Conservation (phyloP, 2,113 vertebrate species). For the Proterorhinus semilunaris region DNA sequence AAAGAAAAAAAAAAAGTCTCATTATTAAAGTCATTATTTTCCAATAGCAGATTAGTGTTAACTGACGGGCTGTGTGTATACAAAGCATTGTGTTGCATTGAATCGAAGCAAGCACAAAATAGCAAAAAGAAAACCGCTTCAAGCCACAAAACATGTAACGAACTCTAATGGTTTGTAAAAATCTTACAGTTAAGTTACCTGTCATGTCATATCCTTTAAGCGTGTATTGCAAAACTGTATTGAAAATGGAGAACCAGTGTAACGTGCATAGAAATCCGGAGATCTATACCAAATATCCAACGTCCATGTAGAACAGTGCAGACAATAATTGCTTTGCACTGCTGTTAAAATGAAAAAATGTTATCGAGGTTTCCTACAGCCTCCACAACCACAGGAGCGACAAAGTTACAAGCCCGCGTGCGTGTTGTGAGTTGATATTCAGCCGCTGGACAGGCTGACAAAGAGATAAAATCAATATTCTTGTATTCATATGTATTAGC, state of each 20-base stretch:
- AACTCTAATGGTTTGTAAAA: too few species aligned
- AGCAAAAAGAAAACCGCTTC: not conserved
- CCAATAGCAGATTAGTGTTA: not conserved
- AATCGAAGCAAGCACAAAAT: not conserved
- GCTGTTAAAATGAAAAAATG: not conserved
- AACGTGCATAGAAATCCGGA: too few species aligned
- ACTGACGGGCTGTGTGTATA: not conserved
- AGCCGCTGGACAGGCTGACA: slow-evolving; percentile 35
- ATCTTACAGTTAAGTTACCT: too few species aligned
- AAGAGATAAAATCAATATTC: slow-evolving; percentile 52
- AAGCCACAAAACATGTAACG: not conserved
- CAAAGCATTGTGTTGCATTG: not conserved
- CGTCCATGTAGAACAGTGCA: too few species aligned
- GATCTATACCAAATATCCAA: too few species aligned
- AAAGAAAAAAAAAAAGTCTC: not conserved
- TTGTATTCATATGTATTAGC: slow-evolving; percentile 58
- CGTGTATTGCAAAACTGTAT: too few species aligned
- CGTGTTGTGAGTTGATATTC: slow-evolving; percentile 42
- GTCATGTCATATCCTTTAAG: too few species aligned
- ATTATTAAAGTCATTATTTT: too few species aligned
- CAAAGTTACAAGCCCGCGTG: slow-evolving; percentile 31
- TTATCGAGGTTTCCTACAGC: not conserved
- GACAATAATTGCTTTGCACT: not conserved
- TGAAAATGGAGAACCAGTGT: too few species aligned
- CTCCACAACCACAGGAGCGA: slow-evolving; percentile 17